Conservation (phyloP, 2,113 vertebrate genomes). For the Excalfactoria chinensis region DNA sequence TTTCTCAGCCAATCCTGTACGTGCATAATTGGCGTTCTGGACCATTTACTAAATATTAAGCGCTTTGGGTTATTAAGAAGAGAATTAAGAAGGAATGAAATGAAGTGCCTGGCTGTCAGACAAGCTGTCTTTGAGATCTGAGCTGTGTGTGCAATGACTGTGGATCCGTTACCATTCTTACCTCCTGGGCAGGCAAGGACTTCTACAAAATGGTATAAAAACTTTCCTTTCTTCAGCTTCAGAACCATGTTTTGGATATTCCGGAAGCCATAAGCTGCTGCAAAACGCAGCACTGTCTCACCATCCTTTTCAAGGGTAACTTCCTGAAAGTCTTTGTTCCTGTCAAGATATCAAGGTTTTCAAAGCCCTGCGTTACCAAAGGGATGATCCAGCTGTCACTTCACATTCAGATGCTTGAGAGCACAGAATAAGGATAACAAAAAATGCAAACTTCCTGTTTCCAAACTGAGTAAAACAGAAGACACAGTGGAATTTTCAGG, state of each 20-base stretch:
- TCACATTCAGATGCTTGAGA: background rate
- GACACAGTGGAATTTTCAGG: background rate
- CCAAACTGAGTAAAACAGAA: background rate
- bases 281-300: conserved; percentile 90
- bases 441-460: background rate
- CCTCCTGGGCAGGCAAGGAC: conserved; percentile 96
- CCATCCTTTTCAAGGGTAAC: conserved; percentile 92
- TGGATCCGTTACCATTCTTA: conserved; percentile 55
- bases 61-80: background rate
- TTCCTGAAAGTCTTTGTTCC: conserved; percentile 97
- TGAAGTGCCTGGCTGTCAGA: background rate
- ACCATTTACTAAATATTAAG: background rate
- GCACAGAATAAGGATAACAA: background rate
- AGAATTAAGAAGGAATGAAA: background rate
- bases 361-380: background rate
- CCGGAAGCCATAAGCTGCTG: conserved; percentile 92
- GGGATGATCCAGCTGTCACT: background rate
- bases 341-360: conserved; percentile 52
- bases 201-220: conserved; percentile 93
- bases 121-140: background rate
- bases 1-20: background rate
- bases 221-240: conserved; percentile 89
- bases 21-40: background rate
- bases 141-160: rapidly evolving
- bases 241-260: conserved; percentile 95